Base-by-base conservation (phyloP, 2,888 invertebrate species). In the Chamaedrilus cognettii region DNA sequence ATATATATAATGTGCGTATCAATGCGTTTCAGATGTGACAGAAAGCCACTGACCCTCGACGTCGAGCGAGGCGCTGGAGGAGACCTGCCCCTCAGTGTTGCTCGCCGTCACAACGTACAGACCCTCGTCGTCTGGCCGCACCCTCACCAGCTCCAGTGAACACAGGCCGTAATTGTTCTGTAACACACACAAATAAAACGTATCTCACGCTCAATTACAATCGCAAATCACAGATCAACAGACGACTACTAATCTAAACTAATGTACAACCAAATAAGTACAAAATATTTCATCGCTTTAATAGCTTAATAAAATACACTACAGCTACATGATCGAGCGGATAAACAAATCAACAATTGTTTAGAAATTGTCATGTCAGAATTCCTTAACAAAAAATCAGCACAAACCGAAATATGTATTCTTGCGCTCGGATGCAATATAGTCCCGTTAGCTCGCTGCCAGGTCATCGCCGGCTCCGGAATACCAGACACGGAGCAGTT, bases 141-240 rank as follows among this genome's bases (percentile, higher is more conserved):
- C 68, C 1, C 65, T 58, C 28, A n/a, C 26, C 28, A 73, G 66
- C 67, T 72, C 72, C 62, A 72, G 61, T 0, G 71, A 70, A 28
- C 69, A 52, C 61, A 73, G 58, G 1, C 73, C 73, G 49, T 72
- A 72, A 64, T 70, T 69, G 60, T 69, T 70, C 73, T 73, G 62
- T 4, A 62, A 26, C 7, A 19, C 11, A 15, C 34, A 34, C 15
- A 55, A 55, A 55, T 55, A 55, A 15, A 55, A 55, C 56, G n/a
- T n/a, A n/a, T n/a, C n/a, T n/a, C n/a, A n/a, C n/a, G n/a, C n/a
- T n/a, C n/a, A n/a, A n/a, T n/a, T n/a, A n/a, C n/a, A n/a, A n/a
- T n/a, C n/a, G n/a, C n/a, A n/a, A n/a, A n/a, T n/a, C n/a, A n/a
- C n/a, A n/a, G n/a, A n/a, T n/a, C n/a, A n/a, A n/a, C n/a, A n/a